Base-by-base conservation (phyloP, 2,888 invertebrate genomes). In the Rutpela maculata region DNA sequence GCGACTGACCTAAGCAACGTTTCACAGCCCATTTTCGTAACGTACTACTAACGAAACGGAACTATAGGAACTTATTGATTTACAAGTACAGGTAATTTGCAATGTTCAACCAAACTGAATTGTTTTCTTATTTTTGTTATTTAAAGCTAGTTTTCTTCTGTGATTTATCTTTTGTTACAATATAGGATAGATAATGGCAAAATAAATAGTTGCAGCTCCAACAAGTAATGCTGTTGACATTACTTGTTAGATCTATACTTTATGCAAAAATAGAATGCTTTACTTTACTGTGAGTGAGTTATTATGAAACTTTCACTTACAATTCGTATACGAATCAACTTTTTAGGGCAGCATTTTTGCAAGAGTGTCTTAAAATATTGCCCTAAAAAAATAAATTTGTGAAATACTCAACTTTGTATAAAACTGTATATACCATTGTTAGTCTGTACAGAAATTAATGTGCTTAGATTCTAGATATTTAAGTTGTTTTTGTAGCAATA, bases 371-470 rank as follows among this genome's bases (percentile, higher is more conserved):
- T 67, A 15, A 72, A 72, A 72, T 72, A 50, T 55, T 72, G 63
- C 17, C 63, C 22, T 72, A 55, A 63, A 63, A 63, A 67, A 43
- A 26, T 22, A 55, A 18, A 31, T 31, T 50, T 72, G 38, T 72
- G 60, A 18, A 59, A 74, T 74, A 67, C 67, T 66, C 59, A 65
- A 55, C 35, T 56, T 35, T 74, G 66, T 74, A 67, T 66, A 74
- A 35, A 66, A 2, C 0, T 74, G 59, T 74, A 74, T 74, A 74
- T 72, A 62, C 38, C 59, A 19, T 72, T 50, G 62, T 72, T 72
- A 72, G 71, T 18, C 43, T 72, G 71, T 72, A 72, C 71, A 72
- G 26, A 72, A 63, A 50, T 72, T 63, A 67, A 74, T 74, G 74
- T 74, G 74, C 74, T 57, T 72, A 72, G 71, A 50, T 38, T 22